Percentiles rank a stretch among this genome's conserved stretches.
Conservation (phyloP, 2,113 vertebrate species). For the Rhabdornis inornatus region DNA sequence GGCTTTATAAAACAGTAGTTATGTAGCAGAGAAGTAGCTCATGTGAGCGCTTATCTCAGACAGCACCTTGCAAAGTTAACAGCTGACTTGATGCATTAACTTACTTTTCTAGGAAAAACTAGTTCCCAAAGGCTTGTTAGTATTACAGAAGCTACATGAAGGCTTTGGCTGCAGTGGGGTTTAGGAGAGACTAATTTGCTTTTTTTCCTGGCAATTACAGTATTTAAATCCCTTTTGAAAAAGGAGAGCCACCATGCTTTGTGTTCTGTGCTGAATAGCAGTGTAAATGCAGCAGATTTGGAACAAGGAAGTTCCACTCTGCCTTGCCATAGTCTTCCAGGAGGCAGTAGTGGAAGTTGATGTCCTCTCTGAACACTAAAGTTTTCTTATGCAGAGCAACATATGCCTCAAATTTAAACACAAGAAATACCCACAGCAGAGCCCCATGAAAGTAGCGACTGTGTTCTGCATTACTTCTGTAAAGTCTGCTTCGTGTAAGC, state of each 20-base stretch:
- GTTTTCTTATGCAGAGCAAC: background rate
- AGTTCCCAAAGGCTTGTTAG: constrained; percentile 3
- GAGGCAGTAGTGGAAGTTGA: background rate
- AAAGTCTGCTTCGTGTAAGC: background rate
- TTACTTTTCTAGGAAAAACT: constrained; percentile 13
- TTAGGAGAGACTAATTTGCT: background rate
- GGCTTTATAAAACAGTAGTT: background rate
- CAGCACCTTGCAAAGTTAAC: background rate
- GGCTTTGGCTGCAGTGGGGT: background rate
- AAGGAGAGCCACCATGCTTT: rapidly evolving
- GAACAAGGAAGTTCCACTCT: background rate
- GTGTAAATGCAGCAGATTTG: background rate
- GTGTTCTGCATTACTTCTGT: background rate
- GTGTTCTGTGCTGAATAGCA: background rate
- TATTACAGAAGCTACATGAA: background rate
- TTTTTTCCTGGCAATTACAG: background rate
- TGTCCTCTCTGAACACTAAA: background rate
- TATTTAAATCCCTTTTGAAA: background rate
- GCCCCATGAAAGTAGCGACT: background rate
- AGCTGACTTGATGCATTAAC: background rate
- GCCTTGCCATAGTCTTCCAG: background rate
- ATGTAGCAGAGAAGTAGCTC: background rate
- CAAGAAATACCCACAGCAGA: background rate
- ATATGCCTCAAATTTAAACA: background rate
- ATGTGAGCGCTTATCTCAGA: background rate